These are phyloP conservation scores for Pseudopipra pipra DNA, from an alignment of 2,113 vertebrate species.

Conservation along the genomic window DNA sequence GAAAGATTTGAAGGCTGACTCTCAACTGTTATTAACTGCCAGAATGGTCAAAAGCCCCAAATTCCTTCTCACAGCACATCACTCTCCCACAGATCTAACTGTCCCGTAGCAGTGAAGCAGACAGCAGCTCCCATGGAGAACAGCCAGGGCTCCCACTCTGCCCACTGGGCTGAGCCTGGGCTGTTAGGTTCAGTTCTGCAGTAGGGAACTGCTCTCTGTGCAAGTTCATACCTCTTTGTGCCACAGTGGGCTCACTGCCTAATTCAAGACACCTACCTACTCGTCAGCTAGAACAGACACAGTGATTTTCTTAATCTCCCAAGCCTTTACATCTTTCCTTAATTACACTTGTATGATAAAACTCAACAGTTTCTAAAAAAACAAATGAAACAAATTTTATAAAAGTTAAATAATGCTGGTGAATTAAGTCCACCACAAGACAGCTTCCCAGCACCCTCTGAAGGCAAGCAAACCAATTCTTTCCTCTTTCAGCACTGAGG, in stretches of 20 bases:
- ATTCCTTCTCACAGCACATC: not conserved
- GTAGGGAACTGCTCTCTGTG: not conserved
- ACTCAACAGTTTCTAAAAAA: not conserved
- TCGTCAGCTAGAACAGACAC: not conserved
- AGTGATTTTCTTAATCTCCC: not conserved
- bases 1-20: not conserved
- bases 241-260: not conserved
- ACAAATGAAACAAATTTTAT: not conserved
- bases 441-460: not conserved
- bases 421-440: not conserved
- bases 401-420: not conserved
- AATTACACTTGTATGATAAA: not conserved
- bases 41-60: not conserved
- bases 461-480: not conserved
- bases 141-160: not conserved
- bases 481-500: not conserved
- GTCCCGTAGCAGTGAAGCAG: not conserved
- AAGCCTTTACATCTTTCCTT: not conserved
- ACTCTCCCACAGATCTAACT: not conserved
- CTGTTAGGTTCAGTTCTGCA: not conserved
- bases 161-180: not conserved
- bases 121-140: fast-evolving
- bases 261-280: not conserved
- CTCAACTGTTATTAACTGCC: not conserved
- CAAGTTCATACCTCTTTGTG: not conserved